Percentiles rank a stretch among this genome's conserved stretches.
Conservation (phyloP, 2,113 vertebrate species). For the Microcebus griseorufus region DNA sequence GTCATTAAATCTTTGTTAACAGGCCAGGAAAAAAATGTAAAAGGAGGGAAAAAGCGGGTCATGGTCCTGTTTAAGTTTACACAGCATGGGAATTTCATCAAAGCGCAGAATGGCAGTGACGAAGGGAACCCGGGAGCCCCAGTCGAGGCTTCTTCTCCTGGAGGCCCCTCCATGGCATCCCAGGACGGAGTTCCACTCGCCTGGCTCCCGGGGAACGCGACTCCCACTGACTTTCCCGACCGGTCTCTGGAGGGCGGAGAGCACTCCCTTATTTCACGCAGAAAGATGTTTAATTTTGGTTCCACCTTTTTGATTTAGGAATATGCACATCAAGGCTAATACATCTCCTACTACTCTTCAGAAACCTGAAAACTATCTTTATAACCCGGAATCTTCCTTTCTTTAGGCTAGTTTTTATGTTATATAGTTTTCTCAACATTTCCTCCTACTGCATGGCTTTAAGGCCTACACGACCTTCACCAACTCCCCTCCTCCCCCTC, state of each 20-base stretch:
- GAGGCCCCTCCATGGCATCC: neutral
- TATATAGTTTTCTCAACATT: neutral
- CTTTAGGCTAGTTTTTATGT: neutral
- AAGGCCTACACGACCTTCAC: neutral
- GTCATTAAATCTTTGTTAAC: constrained; percentile 72
- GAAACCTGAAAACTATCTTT: neutral
- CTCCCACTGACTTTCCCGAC: neutral
- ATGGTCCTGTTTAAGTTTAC: constrained; percentile 52
- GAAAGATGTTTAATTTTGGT: neutral
- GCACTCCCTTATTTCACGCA: too few relatives aligned
- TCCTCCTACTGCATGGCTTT: neutral
- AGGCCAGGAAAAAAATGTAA: constrained; percentile 64
- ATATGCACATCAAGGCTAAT: neutral
- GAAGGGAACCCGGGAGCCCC: neutral
- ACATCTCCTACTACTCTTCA: neutral
- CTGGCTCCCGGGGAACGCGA: neutral
- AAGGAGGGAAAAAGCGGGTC: constrained; percentile 35
- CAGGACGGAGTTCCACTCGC: neutral
- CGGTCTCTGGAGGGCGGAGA: neutral
- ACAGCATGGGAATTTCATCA: constrained; percentile 59
- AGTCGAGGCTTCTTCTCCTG: neutral
- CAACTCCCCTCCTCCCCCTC: neutral
- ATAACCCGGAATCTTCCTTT: neutral
- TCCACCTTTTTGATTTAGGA: neutral
- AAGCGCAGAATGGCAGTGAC: neutral